Conservation (phyloP, 2,888 invertebrate species). For the Phalera bucephala region DNA sequence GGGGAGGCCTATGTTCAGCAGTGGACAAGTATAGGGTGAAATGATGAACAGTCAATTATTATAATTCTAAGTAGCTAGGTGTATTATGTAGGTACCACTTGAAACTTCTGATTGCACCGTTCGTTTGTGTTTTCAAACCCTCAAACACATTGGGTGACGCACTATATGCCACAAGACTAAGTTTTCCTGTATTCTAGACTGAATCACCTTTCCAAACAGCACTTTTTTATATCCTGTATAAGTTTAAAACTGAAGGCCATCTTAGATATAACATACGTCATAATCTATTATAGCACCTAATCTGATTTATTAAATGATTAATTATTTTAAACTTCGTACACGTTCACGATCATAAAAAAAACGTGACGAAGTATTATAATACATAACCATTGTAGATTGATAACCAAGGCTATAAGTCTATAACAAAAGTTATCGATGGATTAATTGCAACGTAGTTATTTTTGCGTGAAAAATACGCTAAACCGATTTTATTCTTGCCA, state of each 20-base stretch:
- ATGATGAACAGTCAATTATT: too few relatives aligned
- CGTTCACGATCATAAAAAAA: neutral
- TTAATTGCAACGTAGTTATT: neutral
- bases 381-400: neutral
- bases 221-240: too few relatives aligned
- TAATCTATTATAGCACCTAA: slow-evolving; percentile 4
- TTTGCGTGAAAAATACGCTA: neutral
- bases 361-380: neutral
- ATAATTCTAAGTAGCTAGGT: too few relatives aligned
- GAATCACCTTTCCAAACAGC: too few relatives aligned
- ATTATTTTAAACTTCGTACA: slow-evolving; percentile 2
- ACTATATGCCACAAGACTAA: too few relatives aligned
- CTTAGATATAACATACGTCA: slow-evolving; percentile 1
- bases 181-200: too few relatives aligned
- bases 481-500: slow-evolving; percentile 4
- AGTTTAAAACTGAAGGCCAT: slow-evolving; percentile 7
- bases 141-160: too few relatives aligned
- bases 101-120: too few relatives aligned
- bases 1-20: too few relatives aligned
- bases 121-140: too few relatives aligned
- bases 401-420: neutral
- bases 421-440: neutral
- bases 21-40: too few relatives aligned
- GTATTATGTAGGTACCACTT: too few relatives aligned
- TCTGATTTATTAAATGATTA: slow-evolving; percentile 7